Conservation (phyloP, 2,797 vertebrate genomes). For the Cyprinella venusta region DNA sequence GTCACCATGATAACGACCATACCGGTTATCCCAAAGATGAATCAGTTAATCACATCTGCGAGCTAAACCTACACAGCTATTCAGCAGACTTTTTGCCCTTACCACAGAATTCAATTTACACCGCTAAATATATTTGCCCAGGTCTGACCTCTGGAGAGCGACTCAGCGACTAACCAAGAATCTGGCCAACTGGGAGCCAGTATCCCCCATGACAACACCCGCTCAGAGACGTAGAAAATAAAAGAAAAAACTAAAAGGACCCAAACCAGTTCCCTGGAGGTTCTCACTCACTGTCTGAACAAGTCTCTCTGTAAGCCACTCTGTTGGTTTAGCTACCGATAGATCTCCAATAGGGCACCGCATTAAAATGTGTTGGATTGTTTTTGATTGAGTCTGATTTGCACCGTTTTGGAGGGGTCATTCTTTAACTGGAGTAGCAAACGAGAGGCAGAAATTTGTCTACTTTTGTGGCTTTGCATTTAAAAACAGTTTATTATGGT, state of each 20-base stretch:
- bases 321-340: conserved; percentile 4
- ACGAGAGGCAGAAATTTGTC: background rate
- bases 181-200: conserved; percentile 18
- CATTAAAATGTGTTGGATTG: conserved; percentile 35
- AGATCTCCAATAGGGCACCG: background rate
- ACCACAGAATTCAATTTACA: conserved; percentile 59
- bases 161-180: conserved; percentile 9
- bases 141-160: conserved; percentile 37
- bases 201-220: conserved; percentile 28
- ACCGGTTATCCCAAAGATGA: conserved; percentile 31
- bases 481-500: background rate
- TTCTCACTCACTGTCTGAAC: conserved; percentile 52
- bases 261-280: conserved; percentile 37
- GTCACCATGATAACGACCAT: conserved; percentile 10
- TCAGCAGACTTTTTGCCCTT: conserved; percentile 37
- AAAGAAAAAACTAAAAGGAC: background rate
- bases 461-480: background rate
- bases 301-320: conserved; percentile 51
- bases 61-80: conserved; percentile 41
- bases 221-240: background rate
- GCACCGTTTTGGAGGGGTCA: background rate
- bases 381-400: background rate
- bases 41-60: conserved; percentile 39
- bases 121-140: conserved; percentile 59
- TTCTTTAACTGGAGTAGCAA: background rate